Conservation (phyloP, 2,797 vertebrate genomes). For the Notolepis coatsorum region DNA sequence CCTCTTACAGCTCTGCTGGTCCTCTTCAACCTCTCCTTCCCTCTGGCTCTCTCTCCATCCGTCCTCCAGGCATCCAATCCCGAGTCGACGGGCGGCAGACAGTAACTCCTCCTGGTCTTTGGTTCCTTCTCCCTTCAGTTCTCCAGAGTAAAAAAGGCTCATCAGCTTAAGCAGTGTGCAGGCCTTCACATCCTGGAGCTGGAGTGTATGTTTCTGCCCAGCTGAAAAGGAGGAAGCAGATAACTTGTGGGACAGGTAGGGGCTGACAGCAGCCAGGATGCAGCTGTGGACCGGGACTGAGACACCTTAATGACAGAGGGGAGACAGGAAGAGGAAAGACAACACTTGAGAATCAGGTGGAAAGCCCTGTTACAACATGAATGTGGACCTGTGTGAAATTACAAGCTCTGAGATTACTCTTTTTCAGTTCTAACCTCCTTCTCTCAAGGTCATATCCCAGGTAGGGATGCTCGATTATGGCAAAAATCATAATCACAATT, state of each 20-base stretch:
- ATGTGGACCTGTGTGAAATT: too few species aligned
- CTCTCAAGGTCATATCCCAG: too few species aligned
- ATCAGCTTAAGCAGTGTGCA: conserved; percentile 77
- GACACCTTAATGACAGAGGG: conserved; percentile 59
- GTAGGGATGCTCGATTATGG: too few species aligned
- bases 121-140: conserved; percentile 61
- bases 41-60: conserved; percentile 5
- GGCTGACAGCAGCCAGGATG: conserved; percentile 78
- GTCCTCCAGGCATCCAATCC: conserved; percentile 62
- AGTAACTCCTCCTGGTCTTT: conserved; percentile 66
- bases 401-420: too few species aligned
- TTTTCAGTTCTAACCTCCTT: too few species aligned
- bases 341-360: not conserved
- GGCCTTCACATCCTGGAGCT: conserved; percentile 61
- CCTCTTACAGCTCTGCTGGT: not conserved
- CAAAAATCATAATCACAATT: too few species aligned
- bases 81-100: conserved; percentile 65
- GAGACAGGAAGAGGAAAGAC: not conserved
- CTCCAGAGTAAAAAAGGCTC: conserved; percentile 77
- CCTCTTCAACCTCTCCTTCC: conserved; percentile 3
- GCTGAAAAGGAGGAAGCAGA: conserved; percentile 46
- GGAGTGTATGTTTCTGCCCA: conserved; percentile 65
- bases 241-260: conserved; percentile 46
- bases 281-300: conserved; percentile 80
- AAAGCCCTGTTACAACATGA: too few species aligned